Percentiles rank a stretch among this genome's conserved stretches.
These are phyloP conservation scores for Lycocorax pyrrhopterus DNA, from an alignment of 2,113 vertebrate genomes.

Conservation along the genomic window DNA sequence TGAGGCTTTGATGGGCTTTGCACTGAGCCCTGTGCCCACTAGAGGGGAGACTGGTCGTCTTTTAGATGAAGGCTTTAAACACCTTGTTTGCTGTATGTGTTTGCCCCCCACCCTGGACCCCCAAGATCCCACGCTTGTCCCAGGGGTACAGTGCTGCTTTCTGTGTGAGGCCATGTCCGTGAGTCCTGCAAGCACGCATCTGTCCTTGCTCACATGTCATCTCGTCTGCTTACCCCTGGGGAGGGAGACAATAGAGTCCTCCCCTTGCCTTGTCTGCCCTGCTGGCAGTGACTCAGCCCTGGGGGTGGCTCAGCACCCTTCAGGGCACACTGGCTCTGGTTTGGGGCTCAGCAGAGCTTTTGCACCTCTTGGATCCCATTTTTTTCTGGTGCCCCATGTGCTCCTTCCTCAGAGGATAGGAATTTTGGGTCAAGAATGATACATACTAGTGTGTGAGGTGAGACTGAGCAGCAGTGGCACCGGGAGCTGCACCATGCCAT, in stretches of 20 bases:
- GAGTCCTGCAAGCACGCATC: neutral
- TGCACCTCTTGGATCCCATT: neutral
- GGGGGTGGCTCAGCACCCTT: neutral
- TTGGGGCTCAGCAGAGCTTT: neutral
- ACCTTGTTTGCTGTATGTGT: neutral
- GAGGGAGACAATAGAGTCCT: neutral
- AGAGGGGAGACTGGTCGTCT: neutral
- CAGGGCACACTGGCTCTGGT: rapidly evolving
- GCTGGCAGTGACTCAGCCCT: neutral
- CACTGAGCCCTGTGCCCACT: neutral
- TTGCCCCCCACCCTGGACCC: neutral
- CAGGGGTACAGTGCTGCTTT: neutral
- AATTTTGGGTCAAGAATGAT: neutral
- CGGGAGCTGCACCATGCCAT: neutral
- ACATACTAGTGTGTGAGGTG: rapidly evolving
- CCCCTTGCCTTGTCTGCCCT: neutral
- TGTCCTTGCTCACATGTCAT: neutral
- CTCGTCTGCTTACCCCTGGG: neutral
- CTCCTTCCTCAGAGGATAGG: neutral
- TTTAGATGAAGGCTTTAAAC: neutral
- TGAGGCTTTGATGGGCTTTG: neutral
- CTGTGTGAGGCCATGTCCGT: neutral
- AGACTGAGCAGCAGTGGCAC: neutral
- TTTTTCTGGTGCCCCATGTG: neutral
- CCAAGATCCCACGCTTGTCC: rapidly evolving